Evolutionary conservation across 2,888 invertebrate genomes (phyloP).

Genomic region (Xestobium rufovillosum): DNA sequence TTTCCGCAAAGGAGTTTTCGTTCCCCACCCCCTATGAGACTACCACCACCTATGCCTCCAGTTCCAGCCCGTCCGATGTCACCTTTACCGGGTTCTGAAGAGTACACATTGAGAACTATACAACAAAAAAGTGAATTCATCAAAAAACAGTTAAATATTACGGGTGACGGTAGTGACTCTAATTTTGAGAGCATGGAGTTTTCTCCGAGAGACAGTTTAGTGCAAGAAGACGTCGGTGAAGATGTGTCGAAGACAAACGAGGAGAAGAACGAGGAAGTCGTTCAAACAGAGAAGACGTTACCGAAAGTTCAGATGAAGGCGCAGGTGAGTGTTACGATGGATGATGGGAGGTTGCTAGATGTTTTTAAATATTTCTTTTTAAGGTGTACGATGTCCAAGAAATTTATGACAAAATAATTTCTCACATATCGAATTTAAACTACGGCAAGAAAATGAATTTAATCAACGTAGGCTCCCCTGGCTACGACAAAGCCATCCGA

Average conservation of each 20-base stretch:
- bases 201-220: too few relatives aligned
- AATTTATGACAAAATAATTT: conserved; percentile 37
- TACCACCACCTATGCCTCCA: conserved; percentile 13
- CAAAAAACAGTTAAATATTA: conserved; percentile 29
- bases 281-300: too few relatives aligned
- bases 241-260: too few relatives aligned
- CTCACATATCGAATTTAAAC: conserved; percentile 36
- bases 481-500: conserved; percentile 36
- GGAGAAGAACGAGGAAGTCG: too few relatives aligned
- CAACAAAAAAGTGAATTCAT: conserved; percentile 37
- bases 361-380: too few relatives aligned
- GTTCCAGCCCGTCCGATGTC: conserved; percentile 18
- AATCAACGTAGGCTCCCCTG: conserved; percentile 32
- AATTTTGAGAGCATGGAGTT: conserved; percentile 3
- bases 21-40: too few relatives aligned
- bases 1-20: too few relatives aligned
- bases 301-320: too few relatives aligned
- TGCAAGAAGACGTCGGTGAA: too few relatives aligned
- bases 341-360: too few relatives aligned
- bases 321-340: too few relatives aligned
- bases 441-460: conserved; percentile 36
- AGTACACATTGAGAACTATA: conserved; percentile 35
- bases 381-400: conserved; percentile 31
- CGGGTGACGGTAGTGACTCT: background rate
- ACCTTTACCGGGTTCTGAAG: conserved; percentile 36